Evolutionary conservation across 2,797 vertebrate species (phyloP).

Genomic region (Dermochelys coriacea): DNA sequence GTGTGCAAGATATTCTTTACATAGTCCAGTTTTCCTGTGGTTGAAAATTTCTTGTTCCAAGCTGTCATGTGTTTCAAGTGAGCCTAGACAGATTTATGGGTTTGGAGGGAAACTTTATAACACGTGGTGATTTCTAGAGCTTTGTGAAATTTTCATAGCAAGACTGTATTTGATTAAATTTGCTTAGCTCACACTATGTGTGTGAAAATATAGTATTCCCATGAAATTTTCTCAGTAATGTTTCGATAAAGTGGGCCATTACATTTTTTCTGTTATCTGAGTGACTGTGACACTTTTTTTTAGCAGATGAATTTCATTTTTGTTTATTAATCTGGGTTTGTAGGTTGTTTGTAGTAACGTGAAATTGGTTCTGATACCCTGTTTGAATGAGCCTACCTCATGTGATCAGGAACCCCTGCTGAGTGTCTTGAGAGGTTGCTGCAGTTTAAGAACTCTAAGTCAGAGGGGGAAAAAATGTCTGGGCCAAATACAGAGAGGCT

Average conservation of each 20-base stretch:
- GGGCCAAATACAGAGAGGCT: neutral
- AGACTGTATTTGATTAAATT: neutral
- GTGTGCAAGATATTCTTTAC: neutral
- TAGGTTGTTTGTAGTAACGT: neutral
- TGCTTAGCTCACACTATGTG: neutral
- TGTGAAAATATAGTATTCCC: neutral
- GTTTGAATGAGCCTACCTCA: neutral
- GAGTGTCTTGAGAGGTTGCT: neutral
- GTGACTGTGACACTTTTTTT: neutral
- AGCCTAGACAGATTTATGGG: neutral
- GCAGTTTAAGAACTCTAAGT: neutral
- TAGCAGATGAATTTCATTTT: neutral
- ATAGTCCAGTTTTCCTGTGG: fast-evolving
- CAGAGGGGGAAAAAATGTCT: neutral
- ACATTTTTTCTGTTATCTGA: neutral
- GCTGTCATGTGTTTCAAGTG: neutral
- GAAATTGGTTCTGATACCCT: fast-evolving
- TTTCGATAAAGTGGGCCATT: neutral
- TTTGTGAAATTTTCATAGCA: neutral
- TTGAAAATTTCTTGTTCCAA: neutral
- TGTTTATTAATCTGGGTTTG: neutral
- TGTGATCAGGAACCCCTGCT: neutral
- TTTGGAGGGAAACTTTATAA: neutral
- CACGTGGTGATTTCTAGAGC: neutral
- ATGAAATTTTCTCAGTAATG: neutral